A percentile compares a stretch with the other conserved stretches of the same genome.
Conservation (phyloP, 2,888 invertebrate genomes). For the Ennomos erosarius region DNA sequence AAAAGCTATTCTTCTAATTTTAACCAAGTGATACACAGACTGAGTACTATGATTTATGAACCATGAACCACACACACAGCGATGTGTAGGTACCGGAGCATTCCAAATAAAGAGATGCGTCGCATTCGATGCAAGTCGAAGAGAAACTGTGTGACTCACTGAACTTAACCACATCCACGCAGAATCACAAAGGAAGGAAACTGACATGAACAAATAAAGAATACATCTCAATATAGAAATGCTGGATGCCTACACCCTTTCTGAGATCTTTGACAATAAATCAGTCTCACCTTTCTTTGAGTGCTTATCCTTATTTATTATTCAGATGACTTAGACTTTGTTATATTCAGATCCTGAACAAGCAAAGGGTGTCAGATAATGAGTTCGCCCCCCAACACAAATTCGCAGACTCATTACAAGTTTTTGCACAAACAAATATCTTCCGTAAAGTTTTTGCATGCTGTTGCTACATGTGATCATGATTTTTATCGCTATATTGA, state of each 20-base stretch:
- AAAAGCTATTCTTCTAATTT: constrained; percentile 5
- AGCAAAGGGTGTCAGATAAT: constrained; percentile 28
- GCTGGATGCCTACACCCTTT: constrained; percentile 6
- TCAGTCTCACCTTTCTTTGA: neutral
- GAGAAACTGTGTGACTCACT: constrained; percentile 23
- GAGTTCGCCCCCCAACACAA: constrained; percentile 38
- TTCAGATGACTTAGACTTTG: too few species aligned
- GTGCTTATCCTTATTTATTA: too few species aligned
- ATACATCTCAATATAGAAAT: constrained; percentile 12
- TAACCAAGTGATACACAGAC: neutral
- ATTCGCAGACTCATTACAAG: constrained; percentile 41
- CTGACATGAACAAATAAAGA: constrained; percentile 17
- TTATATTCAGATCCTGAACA: constrained; percentile 3
- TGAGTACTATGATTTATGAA: neutral
- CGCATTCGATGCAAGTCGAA: constrained; percentile 9
- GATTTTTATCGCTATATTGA: constrained; percentile 3
- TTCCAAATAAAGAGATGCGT: constrained; percentile 15
- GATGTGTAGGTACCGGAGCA: neutral
- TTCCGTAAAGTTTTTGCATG: constrained; percentile 32
- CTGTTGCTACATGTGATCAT: constrained; percentile 27
- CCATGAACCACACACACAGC: neutral
- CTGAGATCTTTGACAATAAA: neutral
- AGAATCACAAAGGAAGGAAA: constrained; percentile 21
- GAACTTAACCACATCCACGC: constrained; percentile 20
- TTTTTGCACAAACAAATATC: constrained; percentile 49